Evolutionary conservation across 2,113 vertebrate genomes (phyloP).

Genomic region (Gadus macrocephalus): DNA sequence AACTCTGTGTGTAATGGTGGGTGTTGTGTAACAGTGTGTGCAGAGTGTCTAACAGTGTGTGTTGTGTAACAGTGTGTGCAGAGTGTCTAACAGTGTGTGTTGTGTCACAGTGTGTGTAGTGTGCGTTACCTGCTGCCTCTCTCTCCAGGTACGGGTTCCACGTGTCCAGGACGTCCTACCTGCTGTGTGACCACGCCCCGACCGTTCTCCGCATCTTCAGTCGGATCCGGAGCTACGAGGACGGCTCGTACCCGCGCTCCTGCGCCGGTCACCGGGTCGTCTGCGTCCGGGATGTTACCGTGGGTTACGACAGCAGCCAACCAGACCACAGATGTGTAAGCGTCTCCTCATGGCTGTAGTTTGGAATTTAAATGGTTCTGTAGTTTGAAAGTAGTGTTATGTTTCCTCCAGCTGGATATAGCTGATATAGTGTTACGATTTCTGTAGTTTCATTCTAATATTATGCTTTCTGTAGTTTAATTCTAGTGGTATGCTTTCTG

Average conservation of each 20-base stretch:
- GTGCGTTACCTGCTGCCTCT: not conserved
- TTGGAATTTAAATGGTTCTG: not conserved
- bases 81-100: no score
- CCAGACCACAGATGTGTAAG: conserved; percentile 76
- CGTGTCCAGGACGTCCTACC: conserved; percentile 88
- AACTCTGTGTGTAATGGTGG: no score
- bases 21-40: no score
- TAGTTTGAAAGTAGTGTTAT: no score
- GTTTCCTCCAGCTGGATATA: no score
- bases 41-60: no score
- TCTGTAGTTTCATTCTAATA: no score
- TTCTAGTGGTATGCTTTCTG: no score
- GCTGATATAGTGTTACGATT: no score
- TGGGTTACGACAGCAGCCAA: conserved; percentile 90
- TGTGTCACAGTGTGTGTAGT: no score
- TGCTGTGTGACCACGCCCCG: conserved; percentile 83
- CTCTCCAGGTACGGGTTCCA: conserved; percentile 86
- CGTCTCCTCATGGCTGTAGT: not conserved
- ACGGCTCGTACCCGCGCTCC: conserved; percentile 74
- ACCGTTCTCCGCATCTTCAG: conserved; percentile 86
- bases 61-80: no score
- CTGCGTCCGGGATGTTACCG: conserved; percentile 83
- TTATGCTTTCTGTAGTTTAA: no score
- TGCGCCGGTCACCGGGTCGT: conserved; percentile 78
- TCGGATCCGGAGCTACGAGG: conserved; percentile 79